Conservation (phyloP, 2,888 invertebrate species). For the Caenorhabditis panamensis region DNA sequence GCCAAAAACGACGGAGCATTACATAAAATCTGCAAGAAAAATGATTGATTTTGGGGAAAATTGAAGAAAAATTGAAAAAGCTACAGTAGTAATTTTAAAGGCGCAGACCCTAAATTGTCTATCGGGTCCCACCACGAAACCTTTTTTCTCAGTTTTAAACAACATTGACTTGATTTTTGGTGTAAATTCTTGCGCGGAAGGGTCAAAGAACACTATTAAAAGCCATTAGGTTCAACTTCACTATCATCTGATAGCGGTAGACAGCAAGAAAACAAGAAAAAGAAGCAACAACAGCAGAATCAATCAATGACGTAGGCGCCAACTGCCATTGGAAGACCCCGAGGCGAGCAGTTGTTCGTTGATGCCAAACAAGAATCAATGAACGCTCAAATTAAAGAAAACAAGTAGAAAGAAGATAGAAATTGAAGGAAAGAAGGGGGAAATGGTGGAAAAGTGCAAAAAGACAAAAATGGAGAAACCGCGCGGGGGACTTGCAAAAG, state of each 20-base stretch:
- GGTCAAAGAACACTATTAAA: neutral
- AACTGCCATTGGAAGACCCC: slow-evolving; percentile 23
- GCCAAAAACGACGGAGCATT: slow-evolving; percentile 44
- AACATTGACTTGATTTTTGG: neutral
- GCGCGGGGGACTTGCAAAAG: slow-evolving; percentile 38
- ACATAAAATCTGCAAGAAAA: slow-evolving; percentile 23
- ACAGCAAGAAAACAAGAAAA: slow-evolving; percentile 38
- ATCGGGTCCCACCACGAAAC: neutral
- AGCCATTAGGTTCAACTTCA: neutral
- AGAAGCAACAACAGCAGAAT: slow-evolving; percentile 34
- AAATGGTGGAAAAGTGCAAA: slow-evolving; percentile 30
- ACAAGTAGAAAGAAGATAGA: slow-evolving; percentile 30
- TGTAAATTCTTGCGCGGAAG: neutral
- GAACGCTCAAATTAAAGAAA: slow-evolving; percentile 42
- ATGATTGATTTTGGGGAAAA: neutral
- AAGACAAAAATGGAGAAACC: slow-evolving; percentile 25
- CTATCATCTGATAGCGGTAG: slow-evolving; percentile 35
- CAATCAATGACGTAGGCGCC: slow-evolving; percentile 25
- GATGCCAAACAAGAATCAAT: slow-evolving; percentile 25
- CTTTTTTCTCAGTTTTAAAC: neutral
- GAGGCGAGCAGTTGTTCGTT: slow-evolving; percentile 11
- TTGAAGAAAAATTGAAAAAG: neutral
- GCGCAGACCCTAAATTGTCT: neutral
- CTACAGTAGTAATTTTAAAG: neutral
- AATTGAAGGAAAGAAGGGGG: neutral